phyloP scores from a whole-genome alignment of 2,797 vertebrate genomes.

The Peromyscus melanophrys region DNA sequence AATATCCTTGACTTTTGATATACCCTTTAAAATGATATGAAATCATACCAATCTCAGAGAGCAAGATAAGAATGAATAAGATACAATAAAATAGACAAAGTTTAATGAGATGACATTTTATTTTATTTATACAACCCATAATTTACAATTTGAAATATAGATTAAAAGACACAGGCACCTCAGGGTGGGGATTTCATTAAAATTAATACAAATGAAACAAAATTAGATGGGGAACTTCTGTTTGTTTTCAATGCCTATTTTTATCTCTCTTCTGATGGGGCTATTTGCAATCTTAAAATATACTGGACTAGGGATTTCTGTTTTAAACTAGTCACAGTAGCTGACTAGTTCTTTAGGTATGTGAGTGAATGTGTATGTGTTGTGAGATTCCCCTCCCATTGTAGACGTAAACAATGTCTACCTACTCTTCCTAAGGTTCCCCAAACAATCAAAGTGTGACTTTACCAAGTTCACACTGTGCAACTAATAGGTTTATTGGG shows the following conservation, averaged over 20 bases:
- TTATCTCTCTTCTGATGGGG: not conserved
- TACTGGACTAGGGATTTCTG: not conserved
- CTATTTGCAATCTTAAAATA: not conserved
- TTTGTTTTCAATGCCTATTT: not conserved
- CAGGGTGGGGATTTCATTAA: not conserved
- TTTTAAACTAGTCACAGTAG: not conserved
- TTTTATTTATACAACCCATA: conserved; percentile 32
- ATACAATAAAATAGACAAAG: not conserved
- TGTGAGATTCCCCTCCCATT: not conserved
- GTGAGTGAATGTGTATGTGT: not conserved
- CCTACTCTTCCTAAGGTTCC: not conserved
- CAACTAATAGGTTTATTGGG: not conserved
- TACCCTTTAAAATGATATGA: conserved; percentile 33
- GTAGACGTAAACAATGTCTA: not conserved
- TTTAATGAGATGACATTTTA: conserved; percentile 28
- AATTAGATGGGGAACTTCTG: not conserved
- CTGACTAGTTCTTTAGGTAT: not conserved
- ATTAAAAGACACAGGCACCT: not conserved
- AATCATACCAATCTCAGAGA: not conserved
- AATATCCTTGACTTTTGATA: conserved; percentile 55
- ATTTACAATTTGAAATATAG: conserved; percentile 24
- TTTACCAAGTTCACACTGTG: not conserved
- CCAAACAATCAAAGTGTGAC: not conserved
- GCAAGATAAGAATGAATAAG: conserved; percentile 37
- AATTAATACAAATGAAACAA: conserved; percentile 26